phyloP scores from a whole-genome alignment of 2,888 invertebrate genomes.

The Anoplius nigerrimus region DNA sequence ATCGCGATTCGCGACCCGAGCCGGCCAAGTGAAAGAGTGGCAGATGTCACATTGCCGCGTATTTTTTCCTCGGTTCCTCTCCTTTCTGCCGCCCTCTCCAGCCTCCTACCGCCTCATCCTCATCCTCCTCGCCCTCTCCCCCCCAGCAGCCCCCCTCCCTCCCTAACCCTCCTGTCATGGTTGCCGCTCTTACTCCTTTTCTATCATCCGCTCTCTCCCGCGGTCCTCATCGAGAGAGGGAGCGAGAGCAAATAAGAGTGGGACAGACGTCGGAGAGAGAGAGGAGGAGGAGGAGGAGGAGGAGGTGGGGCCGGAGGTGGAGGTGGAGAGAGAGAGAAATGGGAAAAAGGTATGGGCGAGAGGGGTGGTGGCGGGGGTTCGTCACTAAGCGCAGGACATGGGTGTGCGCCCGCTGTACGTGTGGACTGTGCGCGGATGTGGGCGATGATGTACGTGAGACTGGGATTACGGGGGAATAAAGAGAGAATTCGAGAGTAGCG shows the following conservation, averaged over 20 bases:
- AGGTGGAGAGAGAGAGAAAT: slow-evolving; percentile 18
- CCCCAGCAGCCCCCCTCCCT: slow-evolving; percentile 3
- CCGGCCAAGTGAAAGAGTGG: slow-evolving; percentile 61
- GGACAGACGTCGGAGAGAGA: slow-evolving; percentile 18
- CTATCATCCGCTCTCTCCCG: slow-evolving; percentile 43
- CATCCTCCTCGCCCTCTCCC: slow-evolving; percentile 12
- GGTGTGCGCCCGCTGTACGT: slow-evolving; percentile 13
- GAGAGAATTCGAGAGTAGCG: slow-evolving; percentile 60
- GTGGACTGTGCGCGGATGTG: slow-evolving; percentile 21
- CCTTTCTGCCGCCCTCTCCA: slow-evolving; percentile 3
- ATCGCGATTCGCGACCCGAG: slow-evolving; percentile 61
- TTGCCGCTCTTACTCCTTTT: slow-evolving; percentile 10
- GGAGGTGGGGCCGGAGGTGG: too few relatives aligned
- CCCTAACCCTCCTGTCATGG: slow-evolving; percentile 16
- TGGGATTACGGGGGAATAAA: slow-evolving; percentile 51
- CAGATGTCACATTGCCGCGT: slow-evolving; percentile 61
- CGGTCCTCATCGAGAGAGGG: slow-evolving; percentile 37
- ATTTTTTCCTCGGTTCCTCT: slow-evolving; percentile 38
- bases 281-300: slow-evolving; percentile 25
- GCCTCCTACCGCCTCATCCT: slow-evolving; percentile 13
- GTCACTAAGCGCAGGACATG: slow-evolving; percentile 20
- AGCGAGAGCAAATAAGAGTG: slow-evolving; percentile 10
- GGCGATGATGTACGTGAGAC: slow-evolving; percentile 38
- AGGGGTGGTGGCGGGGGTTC: slow-evolving; percentile 17
- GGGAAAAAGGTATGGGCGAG: neutral